Percentiles rank a stretch among this genome's conserved stretches.
Evolutionary conservation across 92 coral and sea anemone genomes (phyloP).

Genomic region (Isaurus tuberculatus): DNA sequence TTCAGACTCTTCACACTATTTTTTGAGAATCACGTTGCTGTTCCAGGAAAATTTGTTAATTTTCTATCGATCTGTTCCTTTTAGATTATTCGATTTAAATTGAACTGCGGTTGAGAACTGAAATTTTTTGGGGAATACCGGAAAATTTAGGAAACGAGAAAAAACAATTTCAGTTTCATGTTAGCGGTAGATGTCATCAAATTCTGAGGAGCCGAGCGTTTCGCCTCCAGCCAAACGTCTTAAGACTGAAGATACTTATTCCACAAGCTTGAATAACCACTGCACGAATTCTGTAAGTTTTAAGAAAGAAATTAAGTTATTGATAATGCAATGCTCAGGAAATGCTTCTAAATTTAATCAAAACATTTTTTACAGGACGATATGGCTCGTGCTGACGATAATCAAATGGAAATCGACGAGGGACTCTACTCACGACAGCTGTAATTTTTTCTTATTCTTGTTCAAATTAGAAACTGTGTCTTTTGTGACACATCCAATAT

Average conservation of each 20-base stretch:
- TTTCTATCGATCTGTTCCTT: slow-evolving; percentile 16
- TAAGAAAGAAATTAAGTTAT: neutral
- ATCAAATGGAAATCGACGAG: slow-evolving; percentile 94
- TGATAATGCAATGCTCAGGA: neutral
- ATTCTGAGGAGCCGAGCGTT: slow-evolving; percentile 93
- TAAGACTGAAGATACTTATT: slow-evolving; percentile 85
- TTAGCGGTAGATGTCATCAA: slow-evolving; percentile 99
- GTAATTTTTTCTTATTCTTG: slow-evolving; percentile 62
- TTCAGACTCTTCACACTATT: neutral
- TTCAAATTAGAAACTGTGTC: neutral
- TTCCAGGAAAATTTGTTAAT: slow-evolving; percentile 5
- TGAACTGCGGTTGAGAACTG: neutral
- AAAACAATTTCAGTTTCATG: slow-evolving; percentile 75
- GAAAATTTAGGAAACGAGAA: slow-evolving; percentile 43
- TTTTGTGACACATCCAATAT: neutral
- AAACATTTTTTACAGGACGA: slow-evolving; percentile 30
- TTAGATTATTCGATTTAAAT: slow-evolving; percentile 15
- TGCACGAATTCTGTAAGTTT: slow-evolving; percentile 64
- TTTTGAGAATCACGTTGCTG: slow-evolving; percentile 5
- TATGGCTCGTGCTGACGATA: slow-evolving; percentile 63
- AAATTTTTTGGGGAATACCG: slow-evolving; percentile 25
- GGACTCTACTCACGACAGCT: slow-evolving; percentile 97
- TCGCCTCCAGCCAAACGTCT: slow-evolving; percentile 99
- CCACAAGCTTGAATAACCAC: slow-evolving; percentile 83
- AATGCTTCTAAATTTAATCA: slow-evolving; percentile 8